These are phyloP conservation scores for Acrobasis consociella DNA, from an alignment of 2,888 invertebrate species.

Conservation along the genomic window DNA sequence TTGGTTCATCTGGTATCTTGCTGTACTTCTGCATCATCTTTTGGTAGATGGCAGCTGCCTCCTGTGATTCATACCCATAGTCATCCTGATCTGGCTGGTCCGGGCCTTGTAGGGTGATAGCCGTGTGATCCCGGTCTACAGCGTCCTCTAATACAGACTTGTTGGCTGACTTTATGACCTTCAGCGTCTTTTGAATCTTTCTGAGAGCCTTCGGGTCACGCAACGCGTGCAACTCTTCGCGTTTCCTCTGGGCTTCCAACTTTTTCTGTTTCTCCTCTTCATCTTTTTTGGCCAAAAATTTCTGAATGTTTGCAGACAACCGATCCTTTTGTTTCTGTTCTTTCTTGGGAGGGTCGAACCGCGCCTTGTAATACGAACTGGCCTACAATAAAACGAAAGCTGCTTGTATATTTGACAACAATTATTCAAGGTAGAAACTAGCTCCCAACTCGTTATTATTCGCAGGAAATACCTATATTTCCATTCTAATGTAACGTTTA, in stretches of 20 bases:
- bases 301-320: constrained; percentile 90
- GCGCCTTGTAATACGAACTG: constrained; percentile 87
- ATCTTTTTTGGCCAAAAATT: constrained; percentile 91
- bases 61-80: constrained; percentile 94
- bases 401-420: constrained; percentile 17
- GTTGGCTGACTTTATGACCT: constrained; percentile 94
- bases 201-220: constrained; percentile 88
- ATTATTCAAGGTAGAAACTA: constrained; percentile 10
- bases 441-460: not conserved
- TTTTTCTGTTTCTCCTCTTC: constrained; percentile 88
- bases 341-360: constrained; percentile 92
- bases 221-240: constrained; percentile 85
- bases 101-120: constrained; percentile 87
- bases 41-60: constrained; percentile 90
- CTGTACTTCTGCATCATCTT: constrained; percentile 94
- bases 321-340: constrained; percentile 85
- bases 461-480: not conserved
- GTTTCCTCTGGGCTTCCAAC: constrained; percentile 84
- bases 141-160: constrained; percentile 94
- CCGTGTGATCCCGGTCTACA: constrained; percentile 88
- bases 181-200: constrained; percentile 90
- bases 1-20: constrained; percentile 87
- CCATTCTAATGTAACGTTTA: not conserved
- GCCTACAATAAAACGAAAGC: constrained; percentile 51
- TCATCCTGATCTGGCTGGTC: constrained; percentile 95